Evolutionary conservation across 2,888 invertebrate genomes (phyloP).

Genomic region (Ganaspis brasiliensis): DNA sequence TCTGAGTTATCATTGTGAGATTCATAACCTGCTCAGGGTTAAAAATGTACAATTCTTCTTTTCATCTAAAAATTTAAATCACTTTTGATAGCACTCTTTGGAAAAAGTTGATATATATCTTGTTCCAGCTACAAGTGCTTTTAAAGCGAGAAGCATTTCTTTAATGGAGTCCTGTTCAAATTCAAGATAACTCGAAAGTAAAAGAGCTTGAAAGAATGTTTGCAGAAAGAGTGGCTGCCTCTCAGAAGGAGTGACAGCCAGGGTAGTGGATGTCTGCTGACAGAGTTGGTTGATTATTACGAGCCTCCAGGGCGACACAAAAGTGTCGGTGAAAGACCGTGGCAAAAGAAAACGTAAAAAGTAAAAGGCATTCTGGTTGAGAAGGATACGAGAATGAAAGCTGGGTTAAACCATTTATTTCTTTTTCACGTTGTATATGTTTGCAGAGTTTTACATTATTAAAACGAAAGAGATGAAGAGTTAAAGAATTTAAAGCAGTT

Average conservation of each 20-base stretch:
- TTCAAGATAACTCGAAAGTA: conserved; percentile 31
- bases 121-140: conserved; percentile 2
- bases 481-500: not conserved
- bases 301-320: conserved; percentile 14
- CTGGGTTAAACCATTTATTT: not conserved
- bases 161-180: conserved; percentile 18
- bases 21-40: no score
- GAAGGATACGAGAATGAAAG: conserved; percentile 14
- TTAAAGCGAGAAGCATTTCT: conserved; percentile 19
- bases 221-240: conserved; percentile 27
- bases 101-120: no score
- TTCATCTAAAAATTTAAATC: no score
- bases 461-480: not conserved
- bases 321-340: conserved; percentile 1
- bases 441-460: conserved; percentile 2
- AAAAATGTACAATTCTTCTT: no score
- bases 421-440: not conserved
- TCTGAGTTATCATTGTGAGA: no score
- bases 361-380: conserved; percentile 4
- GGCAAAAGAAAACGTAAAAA: conserved; percentile 2
- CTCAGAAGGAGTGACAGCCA: conserved; percentile 21
- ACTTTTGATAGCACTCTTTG: no score
- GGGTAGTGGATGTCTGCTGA: conserved; percentile 26
- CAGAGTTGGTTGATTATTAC: conserved; percentile 39
- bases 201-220: conserved; percentile 35